Evolutionary conservation across 2,888 invertebrate genomes (phyloP), one percentile per base, ranked within the genome.

Genomic region (Rhamnusium bicolor): DNA sequence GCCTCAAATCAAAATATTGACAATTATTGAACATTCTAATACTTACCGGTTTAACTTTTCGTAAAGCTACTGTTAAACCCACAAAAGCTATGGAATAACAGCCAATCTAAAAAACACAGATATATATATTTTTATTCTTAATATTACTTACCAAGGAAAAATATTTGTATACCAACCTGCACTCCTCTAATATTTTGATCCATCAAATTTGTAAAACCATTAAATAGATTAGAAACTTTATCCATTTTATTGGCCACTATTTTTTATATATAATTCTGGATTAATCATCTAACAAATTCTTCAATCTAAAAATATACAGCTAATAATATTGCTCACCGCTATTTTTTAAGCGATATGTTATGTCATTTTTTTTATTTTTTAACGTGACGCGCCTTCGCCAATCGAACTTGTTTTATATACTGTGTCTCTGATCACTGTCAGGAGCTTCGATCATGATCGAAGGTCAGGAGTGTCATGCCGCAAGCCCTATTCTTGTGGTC

Each of bases 1-100:
- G 12, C 4, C n/a, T 12, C 68, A 81, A 84, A 60, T 49, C 65
- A 58, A 27, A 32, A 67, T 46, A n/a, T 47, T 51, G 27, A 7
- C 53, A 18, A 62, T 10, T 69, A 40, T 47, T 1, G n/a, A 16
- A 14, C 46, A 18, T 54, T 62, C 12, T 62, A 62, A 66, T 73
- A 88, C 89, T 87, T 87, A 91, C 91, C 27, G 91, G 91, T 83
- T 90, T 86, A 46, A 90, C 90, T 86, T 87, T 89, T 74, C 90
- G 86, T 62, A 91, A 74, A 7, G 91, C 90, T 58, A 89, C 81
- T 6, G 89, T 83, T 19, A 91, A 83, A 47, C 90, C 89, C 61
- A 89, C 79, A 46, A 90, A 82, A 47, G 90, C 90, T 32, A 91
- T 84, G 4, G 90, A 90, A 84, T 91, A 91, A 56, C 90, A 89